Conservation (phyloP, 2,797 vertebrate genomes). For the Cottoperca gobio region DNA sequence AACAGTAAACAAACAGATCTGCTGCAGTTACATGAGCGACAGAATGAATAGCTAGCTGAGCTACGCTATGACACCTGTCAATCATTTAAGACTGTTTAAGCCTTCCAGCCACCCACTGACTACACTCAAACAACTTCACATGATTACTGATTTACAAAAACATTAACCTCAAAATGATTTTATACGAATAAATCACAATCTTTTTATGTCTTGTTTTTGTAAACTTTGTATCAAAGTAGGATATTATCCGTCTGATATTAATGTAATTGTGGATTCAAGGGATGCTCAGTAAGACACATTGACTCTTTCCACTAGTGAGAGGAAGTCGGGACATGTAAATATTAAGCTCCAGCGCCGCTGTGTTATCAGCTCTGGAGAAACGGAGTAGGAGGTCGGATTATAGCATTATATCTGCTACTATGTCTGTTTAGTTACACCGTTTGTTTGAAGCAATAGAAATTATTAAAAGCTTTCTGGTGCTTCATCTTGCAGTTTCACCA, state of each 20-base stretch:
- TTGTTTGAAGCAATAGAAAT: neutral
- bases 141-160: neutral
- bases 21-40: neutral
- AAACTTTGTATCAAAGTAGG: neutral
- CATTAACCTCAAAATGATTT: too few species aligned
- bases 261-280: neutral
- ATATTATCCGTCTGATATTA: neutral
- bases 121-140: neutral
- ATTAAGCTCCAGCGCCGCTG: neutral
- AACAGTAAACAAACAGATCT: neutral
- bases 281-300: neutral
- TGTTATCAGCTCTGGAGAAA: conserved; percentile 1
- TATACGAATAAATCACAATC: too few species aligned
- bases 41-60: neutral
- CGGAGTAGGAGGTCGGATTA: neutral
- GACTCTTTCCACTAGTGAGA: neutral
- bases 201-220: neutral
- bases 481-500: neutral
- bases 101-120: neutral
- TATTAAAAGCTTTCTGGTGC: neutral
- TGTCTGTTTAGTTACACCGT: neutral
- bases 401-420: neutral
- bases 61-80: neutral
- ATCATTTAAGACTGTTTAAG: neutral
- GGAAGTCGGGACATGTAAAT: neutral